Evolutionary conservation across 2,888 invertebrate genomes (phyloP).

Genomic region (Apamea sordens): DNA sequence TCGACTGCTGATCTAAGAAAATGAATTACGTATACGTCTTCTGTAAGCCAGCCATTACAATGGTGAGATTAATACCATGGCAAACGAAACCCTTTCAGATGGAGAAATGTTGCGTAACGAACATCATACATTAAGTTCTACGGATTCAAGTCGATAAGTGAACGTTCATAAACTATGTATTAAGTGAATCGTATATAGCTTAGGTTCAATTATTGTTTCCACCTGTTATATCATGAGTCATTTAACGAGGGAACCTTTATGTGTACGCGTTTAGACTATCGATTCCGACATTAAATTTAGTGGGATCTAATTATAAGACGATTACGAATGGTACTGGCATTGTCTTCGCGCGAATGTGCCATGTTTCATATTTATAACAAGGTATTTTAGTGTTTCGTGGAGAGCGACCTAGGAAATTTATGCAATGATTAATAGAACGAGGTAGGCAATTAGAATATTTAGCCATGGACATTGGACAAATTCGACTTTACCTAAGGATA

Average conservation of each 20-base stretch:
- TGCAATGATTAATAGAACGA: conserved; percentile 1
- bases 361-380: conserved; percentile 45
- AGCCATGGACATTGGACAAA: background rate
- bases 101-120: conserved; percentile 49
- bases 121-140: conserved; percentile 34
- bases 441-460: conserved; percentile 1
- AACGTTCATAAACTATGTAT: conserved; percentile 41
- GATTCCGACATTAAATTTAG: conserved; percentile 50
- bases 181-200: conserved; percentile 26
- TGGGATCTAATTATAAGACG: conserved; percentile 54
- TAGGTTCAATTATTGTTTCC: conserved; percentile 29
- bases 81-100: conserved; percentile 35
- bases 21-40: conserved; percentile 39
- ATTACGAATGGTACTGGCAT: conserved; percentile 55
- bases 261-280: conserved; percentile 36
- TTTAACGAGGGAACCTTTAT: conserved; percentile 17
- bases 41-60: conserved; percentile 45
- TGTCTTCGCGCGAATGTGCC: conserved; percentile 53
- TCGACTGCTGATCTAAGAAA: conserved; percentile 41
- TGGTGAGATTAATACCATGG: conserved; percentile 41
- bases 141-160: conserved; percentile 26
- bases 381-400: conserved; percentile 16
- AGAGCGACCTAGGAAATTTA: conserved; percentile 23
- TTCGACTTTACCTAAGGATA: background rate
- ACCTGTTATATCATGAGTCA: conserved; percentile 49